Evolutionary conservation across 2,113 vertebrate species (phyloP), one percentile per base, ranked within the genome.

Genomic region (Gadus macrocephalus): DNA sequence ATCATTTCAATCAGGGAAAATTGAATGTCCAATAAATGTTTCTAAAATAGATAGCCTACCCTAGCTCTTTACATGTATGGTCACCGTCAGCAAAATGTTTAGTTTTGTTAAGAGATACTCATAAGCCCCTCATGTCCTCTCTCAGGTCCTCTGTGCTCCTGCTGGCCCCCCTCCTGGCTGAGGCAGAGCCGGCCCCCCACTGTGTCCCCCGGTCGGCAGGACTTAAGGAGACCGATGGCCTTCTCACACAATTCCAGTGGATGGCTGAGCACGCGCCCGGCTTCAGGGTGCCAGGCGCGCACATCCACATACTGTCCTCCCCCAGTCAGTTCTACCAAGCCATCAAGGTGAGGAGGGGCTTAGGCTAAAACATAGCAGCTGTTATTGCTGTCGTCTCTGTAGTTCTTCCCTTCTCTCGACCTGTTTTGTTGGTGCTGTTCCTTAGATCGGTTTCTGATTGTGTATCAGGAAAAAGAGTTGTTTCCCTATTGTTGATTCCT

Each of bases 271-370:
- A 97, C 15, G 95, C 95, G 1, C 97, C 97, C 0, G 95, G 94
- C 58, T 99, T 99, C 15, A 90, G 93, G 0, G 93, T 99, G 68
- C 94, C 92, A 9, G 96, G 96, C 27, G 86, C 91, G 0, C 90
- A 87, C 0, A 85, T 99, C 77, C 93, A 91, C 56, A 88, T 99
- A 11, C 94, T 99, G 4, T 92, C 88, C 0, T 95, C 96, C 11
- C 97, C 97, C 0, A 78, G 89, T 0, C 95, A 99, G 85, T 98
- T 99, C 84, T 99, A 97, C 65, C 93, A 96, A 77, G 87, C 94
- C 53, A 91, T 99, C 90, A 99, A 97, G 95, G 97, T 97, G 8
- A 11, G 14, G 15, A 5, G 38, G 35, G 71, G 69, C 56, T 17
- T 1, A 19, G 1, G 12, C 19, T 19, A 1, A 49, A 31, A 25